Evolutionary conservation across 2,797 vertebrate genomes (phyloP).

Genomic region (Sciurus carolinensis): DNA sequence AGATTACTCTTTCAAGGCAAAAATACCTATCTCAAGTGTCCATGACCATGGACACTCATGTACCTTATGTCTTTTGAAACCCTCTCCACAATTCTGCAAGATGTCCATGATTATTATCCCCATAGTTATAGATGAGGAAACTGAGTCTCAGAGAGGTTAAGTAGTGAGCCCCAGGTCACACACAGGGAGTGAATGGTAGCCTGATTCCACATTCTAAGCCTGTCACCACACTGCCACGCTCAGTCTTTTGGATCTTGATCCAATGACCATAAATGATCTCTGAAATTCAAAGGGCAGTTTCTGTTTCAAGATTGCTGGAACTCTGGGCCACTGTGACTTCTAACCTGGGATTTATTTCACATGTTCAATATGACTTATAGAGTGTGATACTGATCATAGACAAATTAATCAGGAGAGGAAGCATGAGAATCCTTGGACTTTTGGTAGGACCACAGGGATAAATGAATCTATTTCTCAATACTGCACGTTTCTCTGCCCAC

Average conservation of each 20-base stretch:
- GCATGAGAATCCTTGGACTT: not conserved
- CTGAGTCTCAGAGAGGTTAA: not conserved
- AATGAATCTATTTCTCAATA: not conserved
- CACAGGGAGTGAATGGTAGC: not conserved
- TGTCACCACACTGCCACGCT: rapidly evolving
- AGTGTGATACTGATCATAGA: not conserved
- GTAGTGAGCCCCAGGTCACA: not conserved
- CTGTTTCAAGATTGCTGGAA: not conserved
- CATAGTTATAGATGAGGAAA: not conserved
- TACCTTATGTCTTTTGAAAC: not conserved
- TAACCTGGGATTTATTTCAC: conserved; percentile 41
- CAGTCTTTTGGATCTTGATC: not conserved
- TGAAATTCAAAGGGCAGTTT: not conserved
- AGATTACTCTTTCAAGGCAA: not conserved
- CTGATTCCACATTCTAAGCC: not conserved
- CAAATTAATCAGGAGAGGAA: not conserved
- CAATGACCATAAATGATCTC: not conserved
- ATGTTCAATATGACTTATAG: not conserved
- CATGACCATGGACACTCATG: too few relatives aligned
- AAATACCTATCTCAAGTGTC: not conserved
- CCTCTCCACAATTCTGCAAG: not conserved
- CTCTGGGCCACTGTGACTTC: not conserved
- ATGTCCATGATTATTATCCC: not conserved
- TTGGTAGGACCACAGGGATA: not conserved
- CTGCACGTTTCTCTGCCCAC: not conserved